A percentile compares a stretch with the other conserved stretches of the same genome.
These are phyloP conservation scores for Caenorhabditis drosophilae DNA, from an alignment of 2,888 invertebrate species.

Conservation along the genomic window DNA sequence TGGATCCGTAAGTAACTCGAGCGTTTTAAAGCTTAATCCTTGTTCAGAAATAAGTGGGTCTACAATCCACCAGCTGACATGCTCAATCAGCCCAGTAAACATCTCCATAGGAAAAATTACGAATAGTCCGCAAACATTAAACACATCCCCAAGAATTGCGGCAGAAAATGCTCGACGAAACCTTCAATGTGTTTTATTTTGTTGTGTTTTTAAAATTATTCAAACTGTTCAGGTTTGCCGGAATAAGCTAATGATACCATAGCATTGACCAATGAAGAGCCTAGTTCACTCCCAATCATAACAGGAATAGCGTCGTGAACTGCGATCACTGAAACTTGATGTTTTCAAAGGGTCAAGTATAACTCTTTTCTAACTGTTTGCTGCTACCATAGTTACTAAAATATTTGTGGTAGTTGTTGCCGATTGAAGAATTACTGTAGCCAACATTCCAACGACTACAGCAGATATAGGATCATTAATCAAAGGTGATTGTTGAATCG, in stretches of 20 bases:
- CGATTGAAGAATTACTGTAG: constrained; percentile 59
- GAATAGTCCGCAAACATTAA: constrained; percentile 74
- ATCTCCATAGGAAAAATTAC: constrained; percentile 73
- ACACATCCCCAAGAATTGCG: constrained; percentile 74
- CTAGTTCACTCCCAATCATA: constrained; percentile 74
- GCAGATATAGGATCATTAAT: constrained; percentile 64
- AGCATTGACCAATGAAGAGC: constrained; percentile 74
- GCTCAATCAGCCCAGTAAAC: constrained; percentile 57
- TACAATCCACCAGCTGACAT: constrained; percentile 52
- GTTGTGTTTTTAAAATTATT: constrained; percentile 5
- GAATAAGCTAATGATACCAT: constrained; percentile 72
- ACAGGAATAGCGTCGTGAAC: constrained; percentile 73
- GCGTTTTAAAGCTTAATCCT: constrained; percentile 55
- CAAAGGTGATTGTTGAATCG: constrained; percentile 57
- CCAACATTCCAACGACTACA: constrained; percentile 62
- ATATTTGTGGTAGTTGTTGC: constrained; percentile 58
- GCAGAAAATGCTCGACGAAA: constrained; percentile 72
- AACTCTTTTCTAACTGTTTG: constrained; percentile 65
- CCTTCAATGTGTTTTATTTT: constrained; percentile 4
- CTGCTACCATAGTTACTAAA: constrained; percentile 72
- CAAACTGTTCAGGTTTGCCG: constrained; percentile 58
- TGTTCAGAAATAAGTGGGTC: constrained; percentile 51
- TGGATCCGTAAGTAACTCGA: constrained; percentile 60
- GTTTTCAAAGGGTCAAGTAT: background rate
- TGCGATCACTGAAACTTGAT: constrained; percentile 63